Percentiles rank a stretch among this genome's conserved stretches.
Evolutionary conservation across 30 jellyfish, hydroid and myxozoan genomes (phyloP).

Genomic region (Hydra vulgaris): DNA sequence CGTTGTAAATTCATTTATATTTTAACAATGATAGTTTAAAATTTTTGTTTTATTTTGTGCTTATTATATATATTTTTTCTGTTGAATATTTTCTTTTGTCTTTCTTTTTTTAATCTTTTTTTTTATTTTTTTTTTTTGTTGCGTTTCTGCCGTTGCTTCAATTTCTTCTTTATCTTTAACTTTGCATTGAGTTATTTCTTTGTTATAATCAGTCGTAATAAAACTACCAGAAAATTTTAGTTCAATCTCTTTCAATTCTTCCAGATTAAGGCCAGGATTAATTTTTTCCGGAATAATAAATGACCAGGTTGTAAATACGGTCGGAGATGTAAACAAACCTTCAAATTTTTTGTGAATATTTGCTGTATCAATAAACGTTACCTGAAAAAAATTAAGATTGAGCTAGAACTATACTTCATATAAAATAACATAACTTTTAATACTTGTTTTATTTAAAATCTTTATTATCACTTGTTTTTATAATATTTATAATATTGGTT

Average conservation of each 20-base stretch:
- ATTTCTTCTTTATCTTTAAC: constrained; percentile 4
- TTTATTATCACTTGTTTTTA: no score
- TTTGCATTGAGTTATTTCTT: background rate
- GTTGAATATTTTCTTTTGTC: no score
- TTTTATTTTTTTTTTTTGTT: no score
- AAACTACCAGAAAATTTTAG: constrained; percentile 28
- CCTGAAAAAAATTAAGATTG: background rate
- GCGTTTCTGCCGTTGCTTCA: no score
- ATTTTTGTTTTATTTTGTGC: no score
- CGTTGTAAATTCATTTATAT: no score
- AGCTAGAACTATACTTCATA: background rate
- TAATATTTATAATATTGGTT: no score
- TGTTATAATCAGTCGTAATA: background rate
- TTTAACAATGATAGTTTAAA: no score
- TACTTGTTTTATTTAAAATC: no score
- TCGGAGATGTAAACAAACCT: constrained; percentile 16
- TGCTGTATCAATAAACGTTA: constrained; percentile 3
- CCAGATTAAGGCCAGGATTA: constrained; percentile 21
- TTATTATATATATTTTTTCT: no score
- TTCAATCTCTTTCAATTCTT: constrained; percentile 11
- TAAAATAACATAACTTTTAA: no score
- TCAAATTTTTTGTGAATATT: constrained; percentile 12
- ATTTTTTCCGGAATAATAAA: background rate
- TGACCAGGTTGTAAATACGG: constrained; percentile 7
- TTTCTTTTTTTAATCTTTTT: no score